phyloP scores from a whole-genome alignment of 2,797 vertebrate species.

The Cynodonichthys magdalenae region DNA sequence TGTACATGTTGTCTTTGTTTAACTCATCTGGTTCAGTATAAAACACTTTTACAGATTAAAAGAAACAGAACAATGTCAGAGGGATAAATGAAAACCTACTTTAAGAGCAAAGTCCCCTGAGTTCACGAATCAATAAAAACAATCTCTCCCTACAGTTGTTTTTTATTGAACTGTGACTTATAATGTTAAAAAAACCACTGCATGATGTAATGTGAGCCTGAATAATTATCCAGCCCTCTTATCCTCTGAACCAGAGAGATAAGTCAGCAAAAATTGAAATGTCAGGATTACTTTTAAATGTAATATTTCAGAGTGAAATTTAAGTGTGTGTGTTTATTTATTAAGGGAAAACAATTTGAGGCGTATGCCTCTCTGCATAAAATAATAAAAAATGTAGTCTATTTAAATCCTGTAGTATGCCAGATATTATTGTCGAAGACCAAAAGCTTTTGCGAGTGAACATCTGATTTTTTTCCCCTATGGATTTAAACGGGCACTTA shows the following conservation, averaged over 20 bases:
- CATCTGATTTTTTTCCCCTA: background rate
- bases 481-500: conserved; percentile 28
- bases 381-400: background rate
- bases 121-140: conserved; percentile 44
- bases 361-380: background rate
- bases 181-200: conserved; percentile 9
- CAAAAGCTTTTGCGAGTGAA: conserved; percentile 19
- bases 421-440: conserved; percentile 9
- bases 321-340: too few species aligned
- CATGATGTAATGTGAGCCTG: conserved; percentile 3
- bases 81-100: conserved; percentile 15
- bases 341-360: background rate
- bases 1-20: conserved; percentile 4
- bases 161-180: conserved; percentile 32
- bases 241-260: conserved; percentile 11
- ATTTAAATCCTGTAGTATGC: background rate
- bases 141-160: conserved; percentile 15
- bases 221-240: conserved; percentile 2
- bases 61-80: conserved; percentile 9
- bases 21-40: conserved; percentile 6
- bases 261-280: background rate
- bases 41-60: conserved; percentile 17
- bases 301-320: background rate
- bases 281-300: background rate
- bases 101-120: conserved; percentile 10